A percentile compares a stretch with the other conserved stretches of the same genome.
Evolutionary conservation across 2,113 vertebrate genomes (phyloP).

Genomic region (Zosterops lateralis): DNA sequence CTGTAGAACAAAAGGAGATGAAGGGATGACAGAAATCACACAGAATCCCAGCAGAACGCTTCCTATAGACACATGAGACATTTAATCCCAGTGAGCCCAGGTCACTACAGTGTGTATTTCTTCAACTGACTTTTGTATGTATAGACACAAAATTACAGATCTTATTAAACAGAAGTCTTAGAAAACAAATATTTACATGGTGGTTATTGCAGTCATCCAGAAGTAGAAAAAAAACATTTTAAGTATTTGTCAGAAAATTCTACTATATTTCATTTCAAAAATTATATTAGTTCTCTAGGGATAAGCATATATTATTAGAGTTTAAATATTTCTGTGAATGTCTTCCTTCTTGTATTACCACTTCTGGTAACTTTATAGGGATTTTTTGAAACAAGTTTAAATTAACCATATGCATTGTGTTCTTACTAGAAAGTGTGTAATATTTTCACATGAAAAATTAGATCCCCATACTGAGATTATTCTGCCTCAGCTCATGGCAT

Average conservation of each 20-base stretch:
- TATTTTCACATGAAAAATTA: constrained; percentile 1
- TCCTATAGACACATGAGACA: background rate
- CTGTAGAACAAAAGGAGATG: background rate
- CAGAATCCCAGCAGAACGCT: background rate
- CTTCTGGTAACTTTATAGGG: background rate
- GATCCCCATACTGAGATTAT: background rate
- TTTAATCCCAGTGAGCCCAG: background rate
- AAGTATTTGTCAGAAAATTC: background rate
- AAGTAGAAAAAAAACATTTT: background rate
- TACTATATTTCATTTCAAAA: background rate
- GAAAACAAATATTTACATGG: background rate
- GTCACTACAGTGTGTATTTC: background rate
- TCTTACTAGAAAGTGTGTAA: background rate
- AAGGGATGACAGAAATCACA: background rate
- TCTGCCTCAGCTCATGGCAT: background rate
- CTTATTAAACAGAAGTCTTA: background rate
- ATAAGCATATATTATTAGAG: background rate
- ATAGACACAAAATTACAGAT: background rate
- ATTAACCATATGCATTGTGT: background rate
- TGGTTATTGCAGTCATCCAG: background rate
- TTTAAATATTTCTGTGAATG: background rate
- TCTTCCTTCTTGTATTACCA: background rate
- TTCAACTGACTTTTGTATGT: background rate
- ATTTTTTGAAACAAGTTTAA: background rate
- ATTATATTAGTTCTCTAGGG: background rate